These are phyloP conservation scores for Hypanus sabinus DNA, from an alignment of 2,113 vertebrate genomes.

Conservation along the genomic window DNA sequence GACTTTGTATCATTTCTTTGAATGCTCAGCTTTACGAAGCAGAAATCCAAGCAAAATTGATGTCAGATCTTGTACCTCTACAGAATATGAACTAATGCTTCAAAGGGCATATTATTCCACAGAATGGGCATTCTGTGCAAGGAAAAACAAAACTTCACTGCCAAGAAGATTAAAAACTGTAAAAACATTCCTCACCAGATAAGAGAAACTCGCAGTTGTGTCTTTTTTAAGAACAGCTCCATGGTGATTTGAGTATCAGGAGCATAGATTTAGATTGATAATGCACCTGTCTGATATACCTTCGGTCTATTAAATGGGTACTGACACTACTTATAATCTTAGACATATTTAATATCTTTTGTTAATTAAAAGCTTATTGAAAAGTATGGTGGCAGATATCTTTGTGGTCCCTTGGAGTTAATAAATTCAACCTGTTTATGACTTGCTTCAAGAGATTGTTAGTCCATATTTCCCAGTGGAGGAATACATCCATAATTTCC, in stretches of 20 bases:
- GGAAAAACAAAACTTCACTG: neutral
- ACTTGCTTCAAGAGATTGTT: neutral
- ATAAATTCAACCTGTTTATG: neutral
- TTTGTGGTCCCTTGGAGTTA: neutral
- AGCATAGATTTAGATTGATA: neutral
- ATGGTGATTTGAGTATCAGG: neutral
- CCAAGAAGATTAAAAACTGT: neutral
- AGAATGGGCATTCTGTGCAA: neutral
- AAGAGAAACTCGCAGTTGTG: neutral
- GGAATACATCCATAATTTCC: neutral
- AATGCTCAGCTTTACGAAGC: slow-evolving; percentile 3
- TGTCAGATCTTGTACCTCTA: neutral
- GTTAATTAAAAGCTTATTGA: neutral
- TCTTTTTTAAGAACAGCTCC: neutral
- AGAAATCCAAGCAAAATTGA: neutral
- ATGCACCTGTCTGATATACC: neutral
- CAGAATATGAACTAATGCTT: too few species aligned
- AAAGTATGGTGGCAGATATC: neutral
- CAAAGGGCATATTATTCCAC: neutral
- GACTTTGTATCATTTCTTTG: slow-evolving; percentile 34
- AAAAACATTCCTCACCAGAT: neutral
- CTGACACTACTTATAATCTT: neutral
- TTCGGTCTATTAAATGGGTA: neutral
- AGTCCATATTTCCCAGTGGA: neutral
- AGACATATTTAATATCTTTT: neutral